Base-by-base conservation (phyloP, 2,113 vertebrate species). In the Rhodinocichla rosea region DNA sequence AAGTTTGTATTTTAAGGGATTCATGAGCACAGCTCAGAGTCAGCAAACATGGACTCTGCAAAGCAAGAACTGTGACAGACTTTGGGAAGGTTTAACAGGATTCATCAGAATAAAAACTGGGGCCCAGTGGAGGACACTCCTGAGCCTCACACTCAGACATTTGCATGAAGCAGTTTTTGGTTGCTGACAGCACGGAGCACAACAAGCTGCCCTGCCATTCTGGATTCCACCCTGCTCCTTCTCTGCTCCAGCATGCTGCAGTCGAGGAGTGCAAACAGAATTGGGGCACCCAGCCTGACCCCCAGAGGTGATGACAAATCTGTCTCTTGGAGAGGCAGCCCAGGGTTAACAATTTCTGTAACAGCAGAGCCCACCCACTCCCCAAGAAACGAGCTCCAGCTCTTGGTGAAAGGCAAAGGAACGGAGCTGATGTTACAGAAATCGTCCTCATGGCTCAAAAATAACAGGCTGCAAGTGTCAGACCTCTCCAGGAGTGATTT, bases 1-100 rank as follows among this genome's bases (percentile, higher is more conserved):
- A 23, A 45, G 2, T 79, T 82, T 75, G 83, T 37, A 75, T 93
- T 90, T 93, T 81, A 90, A 57, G 62, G 35, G 52, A 70, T 68
- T 33, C 19, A 21, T 1, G 32, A 85, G 74, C 67, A 68, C 32
- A 44, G 76, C 23, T 57, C 15, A 32, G 42, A 39, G 82, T 62
- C 70, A 28, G 71, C 76, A 87, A 83, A 78, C 71, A 60, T 0
- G 11, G 47, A 60, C 19, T 42, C n/a, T 3, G 67, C 3, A 17
- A 39, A 71, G 74, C 35, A 47, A 45, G 52, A 68, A 13, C 49
- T 28, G 45, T 2, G 44, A 39, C 32, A 80, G 16, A 5, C 30
- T 82, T 78, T 39, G 69, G 49, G 69, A 49, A 69, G 64, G 56
- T 85, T 73, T 86, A 80, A 52, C 33, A 77, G 11, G 16, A 77